Evolutionary conservation across 2,888 invertebrate species (phyloP), one percentile per base, ranked within the genome.

Genomic region (Furcula furcula): DNA sequence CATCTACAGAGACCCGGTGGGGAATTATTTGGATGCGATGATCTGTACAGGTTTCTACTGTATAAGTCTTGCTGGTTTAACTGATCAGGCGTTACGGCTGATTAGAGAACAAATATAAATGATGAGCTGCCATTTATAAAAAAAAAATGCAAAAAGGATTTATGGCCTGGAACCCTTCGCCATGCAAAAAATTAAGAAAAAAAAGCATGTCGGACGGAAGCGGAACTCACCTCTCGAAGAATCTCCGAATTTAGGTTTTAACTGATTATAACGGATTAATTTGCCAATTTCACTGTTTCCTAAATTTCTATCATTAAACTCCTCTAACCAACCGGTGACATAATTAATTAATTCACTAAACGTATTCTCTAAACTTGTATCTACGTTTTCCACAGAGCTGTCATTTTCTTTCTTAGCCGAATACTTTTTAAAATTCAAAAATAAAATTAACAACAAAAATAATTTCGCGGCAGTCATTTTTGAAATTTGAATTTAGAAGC

Each of bases 271-370:
- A 16, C 69, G 62, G 6, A 86, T 12, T 27, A 75, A 42, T 20
- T 54, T 68, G 0, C 83, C 86, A 9, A 80, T 38, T 1, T 65
- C 70, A 60, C 75, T 79, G 0, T 48, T 54, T 0, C 77, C 74
- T 15, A 83, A 49, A 55, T 75, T 60, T 10, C 46, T 47, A 56
- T 86, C 83, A 40, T 86, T 85, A n/a, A 79, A 71, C 14, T 58
- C 46, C 27, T 79, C 77, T 12, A 87, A 41, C 57, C 56, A 66
- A 29, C 51, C 50, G 0, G 72, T 57, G 0, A 72, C 35, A 43
- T 34, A 52, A 28, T 48, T 46, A 0, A 60, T 44, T 35, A 48
- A 68, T 31, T 75, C 70, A 22, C 56, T 48, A 0, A 82, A 45
- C 46, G 64, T 75, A 18, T 46, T 38, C 34, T 72, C 65, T 13